A percentile compares a stretch with the other conserved stretches of the same genome.
Conservation (phyloP, 2,888 invertebrate genomes). For the Diaprepes abbreviatus region DNA sequence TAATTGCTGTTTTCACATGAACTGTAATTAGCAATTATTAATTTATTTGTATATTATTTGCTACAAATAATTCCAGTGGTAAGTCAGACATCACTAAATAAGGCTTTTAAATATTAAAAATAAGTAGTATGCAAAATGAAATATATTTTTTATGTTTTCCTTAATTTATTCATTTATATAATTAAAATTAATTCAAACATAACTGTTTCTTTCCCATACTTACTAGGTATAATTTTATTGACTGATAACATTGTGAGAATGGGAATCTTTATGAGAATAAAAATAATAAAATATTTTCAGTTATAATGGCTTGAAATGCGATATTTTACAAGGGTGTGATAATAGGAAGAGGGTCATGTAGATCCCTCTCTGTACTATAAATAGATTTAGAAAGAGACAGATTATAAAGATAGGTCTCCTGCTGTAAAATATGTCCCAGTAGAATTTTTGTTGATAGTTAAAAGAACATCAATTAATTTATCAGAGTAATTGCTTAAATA, state of each 20-base stretch:
- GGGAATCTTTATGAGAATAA: constrained; percentile 12
- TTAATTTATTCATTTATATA: constrained; percentile 5
- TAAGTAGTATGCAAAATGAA: background rate
- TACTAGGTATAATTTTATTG: constrained; percentile 10
- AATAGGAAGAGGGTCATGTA: constrained; percentile 14
- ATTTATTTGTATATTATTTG: background rate
- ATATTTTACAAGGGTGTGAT: constrained; percentile 5
- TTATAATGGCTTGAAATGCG: constrained; percentile 15
- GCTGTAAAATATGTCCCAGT: constrained; percentile 1
- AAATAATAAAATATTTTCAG: constrained; percentile 14
- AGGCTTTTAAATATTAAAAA: background rate
- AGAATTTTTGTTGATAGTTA: background rate
- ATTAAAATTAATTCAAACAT: constrained; percentile 14
- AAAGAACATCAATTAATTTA: background rate
- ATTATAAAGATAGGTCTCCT: background rate
- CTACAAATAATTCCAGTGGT: background rate
- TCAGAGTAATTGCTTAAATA: constrained; percentile 3
- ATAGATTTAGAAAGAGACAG: constrained; percentile 1
- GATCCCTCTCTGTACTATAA: constrained; percentile 10
- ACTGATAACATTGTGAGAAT: constrained; percentile 15
- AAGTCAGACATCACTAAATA: background rate
- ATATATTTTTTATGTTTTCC: background rate
- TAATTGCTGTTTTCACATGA: background rate
- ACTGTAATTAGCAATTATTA: background rate
- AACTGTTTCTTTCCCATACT: constrained; percentile 19